Base-by-base conservation (phyloP, 2,888 invertebrate genomes). In the Ochlodes sylvanus region DNA sequence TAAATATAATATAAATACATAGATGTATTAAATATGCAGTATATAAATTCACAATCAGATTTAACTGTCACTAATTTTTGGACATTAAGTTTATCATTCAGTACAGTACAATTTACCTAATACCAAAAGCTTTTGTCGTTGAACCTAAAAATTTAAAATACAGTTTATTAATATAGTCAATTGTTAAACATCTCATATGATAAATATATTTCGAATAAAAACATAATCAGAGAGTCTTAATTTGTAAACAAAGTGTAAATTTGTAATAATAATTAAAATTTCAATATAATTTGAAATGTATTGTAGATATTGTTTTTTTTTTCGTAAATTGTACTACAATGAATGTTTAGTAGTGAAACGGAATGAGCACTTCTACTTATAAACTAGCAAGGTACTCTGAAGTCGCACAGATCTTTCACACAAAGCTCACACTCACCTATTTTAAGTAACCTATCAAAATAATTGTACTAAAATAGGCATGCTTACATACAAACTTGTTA, bases 391-490 rank as follows among this genome's bases (percentile, higher is more conserved):
- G 63, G 63, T 64, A 61, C 56, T 63, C 55, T 5, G 61, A 62
- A 68, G 70, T 73, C 52, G 69, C 78, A 77, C 73, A 75, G 75
- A 76, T 74, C 79, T 79, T 77, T 81, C 85, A 86, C 81, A 85
- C 86, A 74, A 72, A 82, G 82, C 84, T 83, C 88, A 87, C 83
- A 86, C 84, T 79, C 79, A 87, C 86, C 85, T 83, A 87, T 84
- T 85, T 84, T 82, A 85, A 79, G 84, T 86, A 84, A 83, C 80
- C 81, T 87, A 85, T 55, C 61, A 67, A 87, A 50, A 87, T 90
- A 91, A 86, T 93, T 92, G 93, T 92, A 92, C 92, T 92, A 90
- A 91, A 88, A 89, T 91, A 92, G 89, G 89, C 90, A 91, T 90
- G 90, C 90, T 87, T 87, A 89, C 76, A 73, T 77, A 85, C 82